These are phyloP conservation scores for Hyposmocoma kahamanoa DNA, from an alignment of 1,140 invertebrate species.

Conservation along the genomic window DNA sequence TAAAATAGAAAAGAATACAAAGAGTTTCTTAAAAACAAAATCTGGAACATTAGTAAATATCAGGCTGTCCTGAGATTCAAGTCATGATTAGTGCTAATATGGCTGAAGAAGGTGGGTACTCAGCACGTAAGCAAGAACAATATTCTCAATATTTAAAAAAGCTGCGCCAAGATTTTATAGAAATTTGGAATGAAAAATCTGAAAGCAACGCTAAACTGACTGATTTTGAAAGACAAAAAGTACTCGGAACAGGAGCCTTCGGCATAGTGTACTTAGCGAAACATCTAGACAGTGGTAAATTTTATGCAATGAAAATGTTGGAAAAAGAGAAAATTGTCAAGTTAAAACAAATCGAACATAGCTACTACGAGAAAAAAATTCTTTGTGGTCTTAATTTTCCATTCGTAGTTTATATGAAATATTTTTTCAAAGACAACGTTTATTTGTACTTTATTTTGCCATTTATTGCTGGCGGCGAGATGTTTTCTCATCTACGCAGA, in stretches of 20 bases:
- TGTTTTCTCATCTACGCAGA: conserved; percentile 85
- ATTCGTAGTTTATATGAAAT: conserved; percentile 88
- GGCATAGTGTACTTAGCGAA: conserved; percentile 90
- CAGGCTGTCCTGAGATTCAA: no score
- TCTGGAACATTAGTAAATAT: no score
- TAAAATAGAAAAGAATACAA: no score
- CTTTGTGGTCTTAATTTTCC: conserved; percentile 86
- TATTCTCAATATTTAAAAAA: conserved; percentile 49
- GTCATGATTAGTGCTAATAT: no score
- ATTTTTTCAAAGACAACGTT: conserved; percentile 89
- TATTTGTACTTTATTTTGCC: conserved; percentile 89
- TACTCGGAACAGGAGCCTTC: conserved; percentile 92
- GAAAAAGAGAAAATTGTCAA: conserved; percentile 91
- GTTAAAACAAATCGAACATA: conserved; percentile 90
- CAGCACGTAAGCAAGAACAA: conserved; percentile 41
- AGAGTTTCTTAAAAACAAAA: no score
- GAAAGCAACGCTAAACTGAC: conserved; percentile 31
- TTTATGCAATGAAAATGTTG: conserved; percentile 93
- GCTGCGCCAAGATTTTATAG: conserved; percentile 45
- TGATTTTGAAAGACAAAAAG: conserved; percentile 54
- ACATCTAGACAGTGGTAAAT: conserved; percentile 76
- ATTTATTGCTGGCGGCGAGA: conserved; percentile 87
- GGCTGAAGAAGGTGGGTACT: no score
- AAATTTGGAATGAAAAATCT: conserved; percentile 46
- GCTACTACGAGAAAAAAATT: conserved; percentile 89